Conservation (phyloP, 2,113 vertebrate genomes). For the Taurulus bubalis region DNA sequence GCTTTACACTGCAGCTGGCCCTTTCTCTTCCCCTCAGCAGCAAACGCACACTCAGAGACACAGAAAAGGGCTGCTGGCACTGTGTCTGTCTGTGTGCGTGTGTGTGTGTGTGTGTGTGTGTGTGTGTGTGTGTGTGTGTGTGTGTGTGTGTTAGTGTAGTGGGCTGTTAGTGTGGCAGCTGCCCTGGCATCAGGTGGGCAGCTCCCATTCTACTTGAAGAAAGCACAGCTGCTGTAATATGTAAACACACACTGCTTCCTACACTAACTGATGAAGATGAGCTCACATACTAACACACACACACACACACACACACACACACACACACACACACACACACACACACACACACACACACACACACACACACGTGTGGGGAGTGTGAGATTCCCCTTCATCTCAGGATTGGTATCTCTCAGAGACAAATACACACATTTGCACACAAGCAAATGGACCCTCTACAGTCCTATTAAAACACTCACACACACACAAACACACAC, state of each 20-base stretch:
- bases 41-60: conserved; percentile 52
- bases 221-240: conserved; percentile 66
- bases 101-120: conserved; percentile 43
- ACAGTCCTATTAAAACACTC: neutral
- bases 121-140: conserved; percentile 34
- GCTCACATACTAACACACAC: neutral
- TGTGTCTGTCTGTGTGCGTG: conserved; percentile 27
- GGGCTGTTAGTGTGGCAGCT: conserved; percentile 60
- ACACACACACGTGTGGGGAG: neutral
- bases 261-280: conserved; percentile 38
- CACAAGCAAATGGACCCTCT: conserved; percentile 39
- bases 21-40: conserved; percentile 66
- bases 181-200: conserved; percentile 74
- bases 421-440: conserved; percentile 19
- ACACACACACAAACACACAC: conserved; percentile 12
- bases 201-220: conserved; percentile 56
- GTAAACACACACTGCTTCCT: conserved; percentile 52
- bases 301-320: neutral
- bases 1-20: conserved; percentile 80
- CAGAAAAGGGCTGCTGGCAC: conserved; percentile 65
- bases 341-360: neutral
- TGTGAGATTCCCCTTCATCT: conserved; percentile 50
- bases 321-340: neutral
- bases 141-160: conserved; percentile 34
- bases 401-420: conserved; percentile 27